These are phyloP conservation scores for Columbina picui DNA, from an alignment of 2,113 vertebrate genomes.

Conservation along the genomic window DNA sequence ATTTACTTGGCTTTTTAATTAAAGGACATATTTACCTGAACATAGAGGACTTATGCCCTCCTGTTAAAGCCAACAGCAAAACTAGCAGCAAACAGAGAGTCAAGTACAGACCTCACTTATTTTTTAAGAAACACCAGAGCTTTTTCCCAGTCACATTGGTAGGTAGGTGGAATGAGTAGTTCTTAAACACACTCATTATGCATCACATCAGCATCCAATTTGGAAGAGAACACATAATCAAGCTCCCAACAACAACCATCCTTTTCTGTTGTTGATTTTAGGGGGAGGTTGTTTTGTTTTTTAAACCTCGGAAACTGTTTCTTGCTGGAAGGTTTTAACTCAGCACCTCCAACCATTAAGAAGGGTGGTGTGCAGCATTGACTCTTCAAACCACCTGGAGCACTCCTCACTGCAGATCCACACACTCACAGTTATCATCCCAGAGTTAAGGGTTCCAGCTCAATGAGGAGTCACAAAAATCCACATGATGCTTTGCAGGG, in stretches of 20 bases:
- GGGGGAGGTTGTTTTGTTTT: neutral
- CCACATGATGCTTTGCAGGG: neutral
- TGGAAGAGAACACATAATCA: neutral
- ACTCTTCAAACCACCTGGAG: neutral
- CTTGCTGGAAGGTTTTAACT: neutral
- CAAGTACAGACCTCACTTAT: neutral
- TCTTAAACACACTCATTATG: neutral
- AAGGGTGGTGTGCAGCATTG: neutral
- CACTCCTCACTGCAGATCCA: neutral
- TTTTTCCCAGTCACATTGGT: neutral
- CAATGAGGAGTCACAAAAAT: neutral
- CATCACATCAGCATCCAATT: neutral
- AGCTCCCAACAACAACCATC: neutral
- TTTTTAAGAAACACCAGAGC: neutral
- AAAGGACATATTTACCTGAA: neutral
- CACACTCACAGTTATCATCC: rapidly evolving
- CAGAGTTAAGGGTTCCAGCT: neutral
- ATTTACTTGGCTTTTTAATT: neutral
- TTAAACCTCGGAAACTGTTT: neutral
- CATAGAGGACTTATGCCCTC: neutral
- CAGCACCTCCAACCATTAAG: neutral
- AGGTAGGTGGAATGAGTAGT: neutral
- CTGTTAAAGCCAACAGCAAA: neutral
- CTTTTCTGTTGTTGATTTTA: neutral
- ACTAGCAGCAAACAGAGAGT: neutral